Evolutionary conservation across 2,113 vertebrate genomes (phyloP).

Genomic region (Euleptes europaea): DNA sequence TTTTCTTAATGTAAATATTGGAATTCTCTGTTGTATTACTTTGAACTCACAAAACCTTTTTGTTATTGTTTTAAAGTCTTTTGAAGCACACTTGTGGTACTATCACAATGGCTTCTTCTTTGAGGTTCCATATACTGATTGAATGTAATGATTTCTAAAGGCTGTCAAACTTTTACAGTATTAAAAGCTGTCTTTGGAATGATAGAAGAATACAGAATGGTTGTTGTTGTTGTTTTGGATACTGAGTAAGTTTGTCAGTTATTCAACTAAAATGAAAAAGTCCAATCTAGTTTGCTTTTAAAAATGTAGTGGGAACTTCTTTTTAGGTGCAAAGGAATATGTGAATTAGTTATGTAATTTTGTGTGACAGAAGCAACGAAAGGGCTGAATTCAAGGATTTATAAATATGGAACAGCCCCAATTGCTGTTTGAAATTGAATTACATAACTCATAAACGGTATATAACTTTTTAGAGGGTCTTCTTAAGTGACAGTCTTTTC

Average conservation of each 20-base stretch:
- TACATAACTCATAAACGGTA: neutral
- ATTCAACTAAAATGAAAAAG: neutral
- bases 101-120: too few relatives aligned
- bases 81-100: too few relatives aligned
- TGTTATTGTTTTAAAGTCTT: too few relatives aligned
- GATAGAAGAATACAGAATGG: neutral
- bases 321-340: neutral
- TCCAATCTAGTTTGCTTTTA: neutral
- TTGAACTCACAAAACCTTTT: too few relatives aligned
- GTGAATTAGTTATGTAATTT: neutral
- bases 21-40: too few relatives aligned
- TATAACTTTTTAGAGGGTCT: neutral
- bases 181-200: too few relatives aligned
- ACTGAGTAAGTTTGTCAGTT: neutral
- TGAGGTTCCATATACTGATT: too few relatives aligned
- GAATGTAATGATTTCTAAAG: too few relatives aligned
- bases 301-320: neutral
- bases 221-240: neutral
- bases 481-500: neutral
- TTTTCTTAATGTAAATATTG: too few relatives aligned
- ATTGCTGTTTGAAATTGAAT: neutral
- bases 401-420: neutral
- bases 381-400: neutral
- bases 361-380: neutral
- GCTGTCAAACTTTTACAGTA: too few relatives aligned